phyloP scores from a whole-genome alignment of 1,140 invertebrate species.

The Nixonia krombeini region DNA sequence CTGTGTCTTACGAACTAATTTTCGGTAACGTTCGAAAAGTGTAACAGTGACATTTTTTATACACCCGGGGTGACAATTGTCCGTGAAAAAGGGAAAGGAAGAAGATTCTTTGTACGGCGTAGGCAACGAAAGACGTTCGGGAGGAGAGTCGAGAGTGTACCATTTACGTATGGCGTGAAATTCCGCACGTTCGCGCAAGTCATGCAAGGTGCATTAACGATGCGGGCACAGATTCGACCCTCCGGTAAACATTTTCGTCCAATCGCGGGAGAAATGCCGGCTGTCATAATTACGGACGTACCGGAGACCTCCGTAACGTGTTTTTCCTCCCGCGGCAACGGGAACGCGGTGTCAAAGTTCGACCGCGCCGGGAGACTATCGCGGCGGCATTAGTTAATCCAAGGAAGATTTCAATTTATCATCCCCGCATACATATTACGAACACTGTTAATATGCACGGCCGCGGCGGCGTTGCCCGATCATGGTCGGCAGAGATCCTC shows the following conservation, averaged over 20 bases:
- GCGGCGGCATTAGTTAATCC: not conserved
- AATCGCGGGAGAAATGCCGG: not conserved
- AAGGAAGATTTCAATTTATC: not conserved
- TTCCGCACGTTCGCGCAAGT: not conserved
- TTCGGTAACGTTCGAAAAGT: too few species aligned
- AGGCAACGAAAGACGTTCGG: too few species aligned
- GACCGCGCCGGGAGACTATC: not conserved
- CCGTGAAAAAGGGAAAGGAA: too few species aligned
- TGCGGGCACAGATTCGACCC: not conserved
- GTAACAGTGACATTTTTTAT: too few species aligned
- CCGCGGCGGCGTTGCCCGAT: not conserved
- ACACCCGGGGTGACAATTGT: too few species aligned
- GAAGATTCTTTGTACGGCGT: too few species aligned
- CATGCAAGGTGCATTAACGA: not conserved
- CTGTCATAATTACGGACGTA: not conserved
- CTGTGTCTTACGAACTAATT: too few species aligned
- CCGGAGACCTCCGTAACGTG: not conserved
- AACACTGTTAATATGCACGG: not conserved
- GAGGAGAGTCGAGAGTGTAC: not conserved
- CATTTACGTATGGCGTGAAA: not conserved
- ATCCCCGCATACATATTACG: not conserved
- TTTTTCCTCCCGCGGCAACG: not conserved
- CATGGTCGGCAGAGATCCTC: too few species aligned
- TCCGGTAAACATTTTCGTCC: not conserved
- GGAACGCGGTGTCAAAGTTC: not conserved